These are phyloP conservation scores for Laothoe populi DNA, from an alignment of 2,888 invertebrate genomes.

Conservation along the genomic window DNA sequence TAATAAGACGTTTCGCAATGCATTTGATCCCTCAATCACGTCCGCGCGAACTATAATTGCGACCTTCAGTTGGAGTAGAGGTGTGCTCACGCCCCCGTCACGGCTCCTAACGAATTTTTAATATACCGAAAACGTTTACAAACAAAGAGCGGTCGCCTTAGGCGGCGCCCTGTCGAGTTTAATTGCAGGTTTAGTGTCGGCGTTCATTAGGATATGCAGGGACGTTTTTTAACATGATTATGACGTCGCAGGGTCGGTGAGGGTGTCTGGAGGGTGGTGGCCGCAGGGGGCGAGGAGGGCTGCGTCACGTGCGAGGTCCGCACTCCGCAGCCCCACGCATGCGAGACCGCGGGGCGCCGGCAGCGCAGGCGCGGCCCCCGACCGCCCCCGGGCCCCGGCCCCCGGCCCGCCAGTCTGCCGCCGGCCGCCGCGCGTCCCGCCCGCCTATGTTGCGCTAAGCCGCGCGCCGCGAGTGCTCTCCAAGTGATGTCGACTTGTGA, in stretches of 20 bases:
- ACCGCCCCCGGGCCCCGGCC: constrained; percentile 76
- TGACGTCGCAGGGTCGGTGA: constrained; percentile 76
- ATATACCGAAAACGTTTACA: constrained; percentile 63
- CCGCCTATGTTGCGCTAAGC: constrained; percentile 52
- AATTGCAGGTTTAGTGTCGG: constrained; percentile 79
- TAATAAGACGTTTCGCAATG: constrained; percentile 54
- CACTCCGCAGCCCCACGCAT: constrained; percentile 84
- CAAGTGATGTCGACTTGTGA: constrained; percentile 83
- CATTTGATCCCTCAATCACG: constrained; percentile 40
- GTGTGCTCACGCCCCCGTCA: constrained; percentile 68
- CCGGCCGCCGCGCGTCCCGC: constrained; percentile 82
- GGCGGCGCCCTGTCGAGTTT: constrained; percentile 63
- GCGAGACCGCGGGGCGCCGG: constrained; percentile 82
- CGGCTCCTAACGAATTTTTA: constrained; percentile 69
- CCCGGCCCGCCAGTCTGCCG: constrained; percentile 79
- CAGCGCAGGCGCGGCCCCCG: constrained; percentile 70
- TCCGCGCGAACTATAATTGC: constrained; percentile 61
- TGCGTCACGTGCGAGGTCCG: constrained; percentile 84
- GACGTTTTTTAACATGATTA: constrained; percentile 81
- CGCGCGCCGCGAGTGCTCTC: constrained; percentile 71
- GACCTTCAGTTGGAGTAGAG: constrained; percentile 64
- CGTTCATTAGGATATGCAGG: constrained; percentile 81
- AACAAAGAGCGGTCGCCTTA: constrained; percentile 61
- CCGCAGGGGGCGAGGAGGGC: constrained; percentile 78
- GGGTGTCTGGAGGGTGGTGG: constrained; percentile 59